These are phyloP conservation scores for Lepidurus packardi DNA, from an alignment of 1,140 invertebrate species.

Conservation along the genomic window DNA sequence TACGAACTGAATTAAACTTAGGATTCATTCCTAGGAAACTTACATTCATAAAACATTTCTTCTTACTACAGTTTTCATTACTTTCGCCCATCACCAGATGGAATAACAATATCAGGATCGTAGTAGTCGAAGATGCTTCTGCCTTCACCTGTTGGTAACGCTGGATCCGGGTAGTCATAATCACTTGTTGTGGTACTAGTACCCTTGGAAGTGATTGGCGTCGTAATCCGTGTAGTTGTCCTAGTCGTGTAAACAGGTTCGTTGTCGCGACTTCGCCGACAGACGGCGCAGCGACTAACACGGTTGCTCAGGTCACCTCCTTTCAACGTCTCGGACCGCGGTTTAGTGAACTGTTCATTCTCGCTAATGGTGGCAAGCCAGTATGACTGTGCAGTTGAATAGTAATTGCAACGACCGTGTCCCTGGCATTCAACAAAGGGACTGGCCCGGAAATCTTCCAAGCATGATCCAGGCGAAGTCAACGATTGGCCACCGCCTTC, in stretches of 20 bases:
- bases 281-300: constrained; percentile 73
- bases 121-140: too few relatives aligned
- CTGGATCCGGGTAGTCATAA: too few relatives aligned
- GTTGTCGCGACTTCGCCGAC: constrained; percentile 39
- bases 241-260: neutral
- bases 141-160: too few relatives aligned
- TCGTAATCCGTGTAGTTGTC: too few relatives aligned
- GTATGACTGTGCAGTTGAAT: constrained; percentile 75
- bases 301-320: constrained; percentile 66
- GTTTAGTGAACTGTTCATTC: constrained; percentile 71
- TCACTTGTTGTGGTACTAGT: too few relatives aligned
- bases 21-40: too few relatives aligned
- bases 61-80: too few relatives aligned
- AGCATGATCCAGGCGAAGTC: constrained; percentile 84
- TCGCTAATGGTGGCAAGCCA: constrained; percentile 84
- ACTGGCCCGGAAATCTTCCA: constrained; percentile 81
- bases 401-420: constrained; percentile 84
- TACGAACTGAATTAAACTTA: too few relatives aligned
- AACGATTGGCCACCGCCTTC: constrained; percentile 86
- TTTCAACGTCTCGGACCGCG: constrained; percentile 75
- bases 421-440: constrained; percentile 89
- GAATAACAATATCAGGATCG: too few relatives aligned
- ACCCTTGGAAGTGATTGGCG: too few relatives aligned
- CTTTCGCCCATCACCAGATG: too few relatives aligned
- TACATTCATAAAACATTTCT: too few relatives aligned